A percentile compares a stretch with the other conserved stretches of the same genome.
Conservation (phyloP, 2,113 vertebrate genomes). For the Carassius auratus region DNA sequence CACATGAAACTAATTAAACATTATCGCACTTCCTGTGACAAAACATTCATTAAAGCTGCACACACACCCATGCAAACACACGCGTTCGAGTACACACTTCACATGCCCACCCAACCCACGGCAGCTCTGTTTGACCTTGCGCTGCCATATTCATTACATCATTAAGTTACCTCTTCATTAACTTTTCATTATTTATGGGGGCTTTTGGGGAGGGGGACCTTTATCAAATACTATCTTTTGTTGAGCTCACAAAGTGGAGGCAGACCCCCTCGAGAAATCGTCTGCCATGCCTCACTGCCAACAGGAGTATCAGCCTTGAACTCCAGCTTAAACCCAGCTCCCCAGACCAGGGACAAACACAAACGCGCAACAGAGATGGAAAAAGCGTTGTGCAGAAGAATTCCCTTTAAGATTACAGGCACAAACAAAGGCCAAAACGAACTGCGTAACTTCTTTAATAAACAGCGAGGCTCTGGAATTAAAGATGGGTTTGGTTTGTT, state of each 20-base stretch:
- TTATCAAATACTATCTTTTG: conserved; percentile 72
- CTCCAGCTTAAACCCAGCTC: conserved; percentile 36
- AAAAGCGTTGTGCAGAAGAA: not conserved
- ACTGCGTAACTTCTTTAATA: conserved; percentile 19
- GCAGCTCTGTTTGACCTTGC: conserved; percentile 78
- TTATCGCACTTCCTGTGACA: conserved; percentile 34
- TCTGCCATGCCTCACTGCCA: conserved; percentile 57
- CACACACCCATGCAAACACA: conserved; percentile 41
- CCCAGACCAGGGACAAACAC: conserved; percentile 35
- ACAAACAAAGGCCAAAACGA: conserved; percentile 27
- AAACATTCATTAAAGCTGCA: conserved; percentile 35
- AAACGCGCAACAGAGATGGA: conserved; percentile 12
- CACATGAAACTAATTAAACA: conserved; percentile 54
- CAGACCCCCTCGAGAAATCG: conserved; percentile 46
- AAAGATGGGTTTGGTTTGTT: conserved; percentile 38
- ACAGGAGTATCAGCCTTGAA: conserved; percentile 50
- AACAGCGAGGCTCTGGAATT: not conserved
- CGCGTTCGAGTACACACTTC: conserved; percentile 18
- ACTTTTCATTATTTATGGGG: conserved; percentile 85
- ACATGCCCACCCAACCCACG: conserved; percentile 63
- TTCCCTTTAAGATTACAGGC: conserved; percentile 39
- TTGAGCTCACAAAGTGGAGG: conserved; percentile 53
- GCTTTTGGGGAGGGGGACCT: conserved; percentile 60
- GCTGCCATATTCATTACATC: conserved; percentile 83
- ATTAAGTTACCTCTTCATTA: conserved; percentile 86